These are phyloP conservation scores for Sarcophaga peregrina DNA, from an alignment of 1,140 invertebrate species.

Conservation along the genomic window DNA sequence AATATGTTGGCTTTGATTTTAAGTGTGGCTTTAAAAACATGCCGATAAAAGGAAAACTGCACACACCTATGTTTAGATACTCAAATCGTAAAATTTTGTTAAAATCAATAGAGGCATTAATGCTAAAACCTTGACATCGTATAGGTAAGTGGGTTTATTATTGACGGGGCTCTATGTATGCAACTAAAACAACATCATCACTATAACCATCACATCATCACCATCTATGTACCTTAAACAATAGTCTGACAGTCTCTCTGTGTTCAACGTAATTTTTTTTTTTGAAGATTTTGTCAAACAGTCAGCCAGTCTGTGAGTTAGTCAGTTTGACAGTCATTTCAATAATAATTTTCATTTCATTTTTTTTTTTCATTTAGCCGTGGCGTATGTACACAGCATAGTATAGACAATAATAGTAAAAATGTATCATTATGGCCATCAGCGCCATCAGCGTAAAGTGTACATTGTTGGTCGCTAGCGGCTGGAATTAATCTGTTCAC, in stretches of 20 bases:
- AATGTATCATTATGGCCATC: slow-evolving; percentile 23
- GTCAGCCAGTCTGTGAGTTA: not conserved
- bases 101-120: slow-evolving; percentile 33
- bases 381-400: not conserved
- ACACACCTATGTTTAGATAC: not conserved
- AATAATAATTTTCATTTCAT: too few species aligned
- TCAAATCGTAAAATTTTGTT: slow-evolving; percentile 24
- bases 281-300: not conserved
- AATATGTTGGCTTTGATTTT: not conserved
- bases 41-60: not conserved
- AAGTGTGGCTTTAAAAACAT: not conserved
- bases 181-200: too few species aligned
- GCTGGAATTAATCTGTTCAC: slow-evolving; percentile 33
- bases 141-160: not conserved
- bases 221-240: not conserved
- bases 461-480: slow-evolving; percentile 30
- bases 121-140: slow-evolving; percentile 36
- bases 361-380: not conserved
- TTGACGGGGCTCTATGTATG: too few species aligned
- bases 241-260: not conserved
- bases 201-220: too few species aligned
- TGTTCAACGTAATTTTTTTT: not conserved
- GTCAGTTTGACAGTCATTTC: too few species aligned
- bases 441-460: not conserved
- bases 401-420: slow-evolving; percentile 20